Evolutionary conservation across 2,113 vertebrate species (phyloP), one percentile per base, ranked within the genome.

Genomic region (Isurus oxyrinchus): DNA sequence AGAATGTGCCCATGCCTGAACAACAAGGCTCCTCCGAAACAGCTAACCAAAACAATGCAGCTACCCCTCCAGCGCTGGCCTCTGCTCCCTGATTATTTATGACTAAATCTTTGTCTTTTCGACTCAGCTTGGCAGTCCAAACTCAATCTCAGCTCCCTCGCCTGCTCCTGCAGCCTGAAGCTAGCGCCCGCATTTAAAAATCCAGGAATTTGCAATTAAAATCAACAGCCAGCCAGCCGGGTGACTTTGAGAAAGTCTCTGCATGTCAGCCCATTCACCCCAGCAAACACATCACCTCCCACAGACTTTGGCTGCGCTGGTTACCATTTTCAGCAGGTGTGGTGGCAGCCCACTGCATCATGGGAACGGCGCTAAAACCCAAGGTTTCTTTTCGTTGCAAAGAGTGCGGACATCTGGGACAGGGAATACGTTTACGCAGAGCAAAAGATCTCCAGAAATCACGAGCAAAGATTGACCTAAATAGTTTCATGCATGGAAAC

Each of bases 41-140:
- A 97, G 97, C 97, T 96, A 95, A 96, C 2, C 96, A 97, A 97
- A 98, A 98, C 97, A 98, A 97, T 97, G 97, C 97, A 97, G 97
- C 98, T 97, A 98, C 98, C 98, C 97, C 97, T 98, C 98, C 98
- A 98, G 97, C 98, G 97, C 97, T 98, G 98, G 94, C 98, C 98
- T 98, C 97, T 98, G 98, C 97, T 97, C 98, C 96, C 14, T 49
- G 96, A 96, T 97, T 97, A 96, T 97, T 98, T 98, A 98, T 98
- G 98, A 98, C 98, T 98, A 98, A 98, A 98, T 98, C 98, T 97
- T 98, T 97, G 97, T 97, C 97, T 97, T 97, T 94, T 5, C 7
- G 35, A 97, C 97, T 97, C 97, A 98, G 97, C 97, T 97, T 97
- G 96, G 97, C 2, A 96, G 97, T 59, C 76, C 97, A 97, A 97